phyloP scores from a whole-genome alignment of 2,888 invertebrate genomes.

The Hymenopus coronatus region DNA sequence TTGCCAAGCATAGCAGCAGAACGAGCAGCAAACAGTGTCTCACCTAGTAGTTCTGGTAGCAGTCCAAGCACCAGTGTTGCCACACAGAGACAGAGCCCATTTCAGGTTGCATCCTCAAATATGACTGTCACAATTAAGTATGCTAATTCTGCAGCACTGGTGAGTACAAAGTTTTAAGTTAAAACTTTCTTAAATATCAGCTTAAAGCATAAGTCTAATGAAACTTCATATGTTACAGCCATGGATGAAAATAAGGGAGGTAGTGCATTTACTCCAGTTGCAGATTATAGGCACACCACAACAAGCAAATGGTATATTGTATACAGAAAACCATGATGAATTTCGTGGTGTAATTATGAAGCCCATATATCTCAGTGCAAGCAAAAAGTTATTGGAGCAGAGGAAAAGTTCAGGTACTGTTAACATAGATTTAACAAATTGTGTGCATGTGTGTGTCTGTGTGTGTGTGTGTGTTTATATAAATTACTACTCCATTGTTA shows the following conservation, averaged over 20 bases:
- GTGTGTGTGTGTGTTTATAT: too few species aligned
- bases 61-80: slow-evolving; percentile 40
- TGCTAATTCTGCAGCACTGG: slow-evolving; percentile 45
- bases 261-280: slow-evolving; percentile 29
- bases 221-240: slow-evolving; percentile 5
- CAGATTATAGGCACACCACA: slow-evolving; percentile 22
- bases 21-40: slow-evolving; percentile 3
- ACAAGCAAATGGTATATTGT: background rate
- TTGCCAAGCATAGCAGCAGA: slow-evolving; percentile 47
- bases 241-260: slow-evolving; percentile 15
- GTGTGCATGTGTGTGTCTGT: too few species aligned
- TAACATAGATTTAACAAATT: too few species aligned
- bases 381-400: background rate
- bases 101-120: slow-evolving; percentile 47
- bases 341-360: slow-evolving; percentile 53
- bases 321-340: slow-evolving; percentile 44
- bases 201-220: background rate
- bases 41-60: background rate
- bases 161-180: slow-evolving; percentile 36
- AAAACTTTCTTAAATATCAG: background rate
- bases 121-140: slow-evolving; percentile 49
- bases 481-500: too few species aligned
- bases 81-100: slow-evolving; percentile 47
- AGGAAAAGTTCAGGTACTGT: background rate
- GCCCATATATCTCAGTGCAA: slow-evolving; percentile 45